Percentiles rank a stretch among this genome's conserved stretches.
Evolutionary conservation across 2,797 vertebrate species (phyloP).

Genomic region (Characodon lateralis): DNA sequence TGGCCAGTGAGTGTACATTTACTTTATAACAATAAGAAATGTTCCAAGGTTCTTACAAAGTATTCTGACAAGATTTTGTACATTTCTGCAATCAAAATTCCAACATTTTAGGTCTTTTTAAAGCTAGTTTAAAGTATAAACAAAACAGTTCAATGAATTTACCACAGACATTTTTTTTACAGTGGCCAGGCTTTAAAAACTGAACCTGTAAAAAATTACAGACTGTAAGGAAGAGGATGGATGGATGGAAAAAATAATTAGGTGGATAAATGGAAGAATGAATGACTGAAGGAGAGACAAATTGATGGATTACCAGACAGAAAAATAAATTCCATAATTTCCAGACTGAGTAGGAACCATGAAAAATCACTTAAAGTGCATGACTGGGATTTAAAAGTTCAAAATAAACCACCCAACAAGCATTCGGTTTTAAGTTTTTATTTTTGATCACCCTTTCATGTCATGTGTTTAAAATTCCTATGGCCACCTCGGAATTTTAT

Average conservation of each 20-base stretch:
- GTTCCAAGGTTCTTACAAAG: not conserved
- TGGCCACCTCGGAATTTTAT: not conserved
- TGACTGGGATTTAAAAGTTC: not conserved
- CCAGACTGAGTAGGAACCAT: not conserved
- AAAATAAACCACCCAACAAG: not conserved
- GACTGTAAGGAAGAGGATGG: not conserved
- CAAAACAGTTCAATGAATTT: not conserved
- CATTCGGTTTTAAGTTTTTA: not conserved
- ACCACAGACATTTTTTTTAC: not conserved
- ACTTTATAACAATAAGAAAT: not conserved
- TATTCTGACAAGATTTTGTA: no score
- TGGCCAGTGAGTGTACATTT: no score
- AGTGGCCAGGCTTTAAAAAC: not conserved
- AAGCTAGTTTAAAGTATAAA: not conserved
- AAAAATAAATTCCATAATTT: no score
- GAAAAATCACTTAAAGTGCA: not conserved
- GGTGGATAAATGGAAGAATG: not conserved
- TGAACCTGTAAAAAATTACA: not conserved
- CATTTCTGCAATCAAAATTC: not conserved
- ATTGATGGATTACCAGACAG: not conserved
- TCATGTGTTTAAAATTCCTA: not conserved
- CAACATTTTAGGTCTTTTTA: not conserved
- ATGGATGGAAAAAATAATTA: no score
- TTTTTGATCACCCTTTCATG: not conserved
- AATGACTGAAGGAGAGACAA: no score